Evolutionary conservation across 2,888 invertebrate species (phyloP).

Genomic region (Pollenia labialis): DNA sequence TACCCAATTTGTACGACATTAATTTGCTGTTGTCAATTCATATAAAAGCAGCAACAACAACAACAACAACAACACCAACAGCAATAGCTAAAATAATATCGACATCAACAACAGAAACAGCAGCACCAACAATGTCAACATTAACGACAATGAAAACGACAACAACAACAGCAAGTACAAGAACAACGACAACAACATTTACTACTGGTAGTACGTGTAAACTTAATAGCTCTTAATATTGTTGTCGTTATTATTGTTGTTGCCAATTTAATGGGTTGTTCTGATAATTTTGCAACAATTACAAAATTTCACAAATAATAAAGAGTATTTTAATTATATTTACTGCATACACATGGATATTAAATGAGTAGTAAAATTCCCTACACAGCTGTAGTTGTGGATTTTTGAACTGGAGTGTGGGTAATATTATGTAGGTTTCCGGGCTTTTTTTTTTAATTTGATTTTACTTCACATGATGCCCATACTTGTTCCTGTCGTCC

Average conservation of each 20-base stretch:
- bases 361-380: background rate
- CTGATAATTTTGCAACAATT: slow-evolving; percentile 55
- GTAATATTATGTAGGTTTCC: background rate
- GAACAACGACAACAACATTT: slow-evolving; percentile 29
- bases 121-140: slow-evolving; percentile 23
- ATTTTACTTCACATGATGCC: too few relatives aligned
- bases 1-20: slow-evolving; percentile 76
- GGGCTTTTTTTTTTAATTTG: too few relatives aligned
- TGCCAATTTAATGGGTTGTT: slow-evolving; percentile 45
- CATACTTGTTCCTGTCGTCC: too few relatives aligned
- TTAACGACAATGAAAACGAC: slow-evolving; percentile 5
- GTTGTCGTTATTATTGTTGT: slow-evolving; percentile 29
- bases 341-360: background rate
- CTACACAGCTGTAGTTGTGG: background rate
- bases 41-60: slow-evolving; percentile 60
- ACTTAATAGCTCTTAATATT: slow-evolving; percentile 43
- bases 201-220: slow-evolving; percentile 48
- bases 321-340: slow-evolving; percentile 36
- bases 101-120: slow-evolving; percentile 44
- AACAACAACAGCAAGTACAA: slow-evolving; percentile 14
- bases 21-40: slow-evolving; percentile 75
- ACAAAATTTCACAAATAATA: slow-evolving; percentile 46
- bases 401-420: background rate
- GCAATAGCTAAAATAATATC: slow-evolving; percentile 29
- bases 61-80: slow-evolving; percentile 22